A percentile compares a stretch with the other conserved stretches of the same genome.
Conservation (phyloP, 2,888 invertebrate species). For the Pyralis farinalis region DNA sequence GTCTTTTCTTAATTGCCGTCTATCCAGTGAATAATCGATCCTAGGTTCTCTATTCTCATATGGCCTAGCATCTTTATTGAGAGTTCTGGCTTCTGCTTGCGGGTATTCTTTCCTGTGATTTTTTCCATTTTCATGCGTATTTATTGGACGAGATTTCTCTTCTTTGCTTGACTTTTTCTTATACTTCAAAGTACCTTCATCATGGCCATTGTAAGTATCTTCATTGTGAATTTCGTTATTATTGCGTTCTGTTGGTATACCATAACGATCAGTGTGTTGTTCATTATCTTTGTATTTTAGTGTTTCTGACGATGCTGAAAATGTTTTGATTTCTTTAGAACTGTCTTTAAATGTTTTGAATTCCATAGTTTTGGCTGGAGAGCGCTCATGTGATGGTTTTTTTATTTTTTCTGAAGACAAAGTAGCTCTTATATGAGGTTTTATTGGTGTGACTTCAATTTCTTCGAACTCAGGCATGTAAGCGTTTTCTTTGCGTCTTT, state of each 20-base stretch:
- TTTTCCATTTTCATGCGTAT: conserved; percentile 54
- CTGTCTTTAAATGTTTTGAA: conserved; percentile 77
- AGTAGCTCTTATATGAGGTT: conserved; percentile 69
- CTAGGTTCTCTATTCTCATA: conserved; percentile 61
- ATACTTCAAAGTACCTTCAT: conserved; percentile 72
- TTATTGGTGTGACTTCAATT: conserved; percentile 73
- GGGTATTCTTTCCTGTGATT: conserved; percentile 61
- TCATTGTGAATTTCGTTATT: conserved; percentile 59
- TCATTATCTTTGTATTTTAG: conserved; percentile 73
- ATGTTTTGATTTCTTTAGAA: conserved; percentile 72
- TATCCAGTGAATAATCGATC: conserved; percentile 70
- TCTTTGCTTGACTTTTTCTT: conserved; percentile 67
- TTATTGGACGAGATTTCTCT: conserved; percentile 50
- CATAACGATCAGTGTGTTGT: conserved; percentile 62
- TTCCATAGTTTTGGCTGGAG: conserved; percentile 69
- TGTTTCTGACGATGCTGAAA: conserved; percentile 75
- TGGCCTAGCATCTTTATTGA: conserved; percentile 55
- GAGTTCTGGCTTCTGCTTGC: conserved; percentile 57
- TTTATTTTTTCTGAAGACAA: conserved; percentile 65
- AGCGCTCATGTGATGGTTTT: conserved; percentile 59
- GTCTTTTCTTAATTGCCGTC: conserved; percentile 56
- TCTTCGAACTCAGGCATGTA: conserved; percentile 77
- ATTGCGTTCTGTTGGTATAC: conserved; percentile 64
- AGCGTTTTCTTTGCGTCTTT: conserved; percentile 65
- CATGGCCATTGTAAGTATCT: conserved; percentile 60